Evolutionary conservation across 2,888 invertebrate species (phyloP).

Genomic region (Polyploca ridens): DNA sequence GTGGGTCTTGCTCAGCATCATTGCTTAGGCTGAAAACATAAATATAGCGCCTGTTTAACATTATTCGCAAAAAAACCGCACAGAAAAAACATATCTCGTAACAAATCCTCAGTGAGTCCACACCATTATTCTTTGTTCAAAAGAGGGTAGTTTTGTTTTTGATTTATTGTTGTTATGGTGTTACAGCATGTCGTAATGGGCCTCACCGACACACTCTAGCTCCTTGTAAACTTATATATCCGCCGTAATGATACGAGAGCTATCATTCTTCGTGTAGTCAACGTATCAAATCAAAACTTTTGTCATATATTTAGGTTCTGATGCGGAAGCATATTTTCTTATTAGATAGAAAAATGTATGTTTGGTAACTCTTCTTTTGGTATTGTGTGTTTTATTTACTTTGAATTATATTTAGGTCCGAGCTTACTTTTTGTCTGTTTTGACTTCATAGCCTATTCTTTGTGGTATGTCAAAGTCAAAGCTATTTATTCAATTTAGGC

Average conservation of each 20-base stretch:
- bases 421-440: too few species aligned
- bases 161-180: constrained; percentile 5
- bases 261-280: not conserved
- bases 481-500: too few species aligned
- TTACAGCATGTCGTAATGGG: not conserved
- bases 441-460: too few species aligned
- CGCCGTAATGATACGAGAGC: not conserved
- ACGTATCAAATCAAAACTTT: constrained; percentile 4
- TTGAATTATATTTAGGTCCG: too few species aligned
- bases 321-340: not conserved
- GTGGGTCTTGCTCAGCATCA: too few species aligned
- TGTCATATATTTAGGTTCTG: not conserved
- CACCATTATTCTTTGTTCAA: constrained; percentile 4
- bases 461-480: too few species aligned
- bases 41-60: too few species aligned
- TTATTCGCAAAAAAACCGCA: too few species aligned
- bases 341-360: too few species aligned
- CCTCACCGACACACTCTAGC: not conserved
- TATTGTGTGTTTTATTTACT: too few species aligned
- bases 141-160: constrained; percentile 5
- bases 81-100: not conserved
- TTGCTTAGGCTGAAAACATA: too few species aligned
- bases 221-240: not conserved
- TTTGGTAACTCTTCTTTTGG: too few species aligned
- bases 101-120: not conserved